phyloP scores from a whole-genome alignment of 2,113 vertebrate species.

The Phalacrocorax aristotelis region DNA sequence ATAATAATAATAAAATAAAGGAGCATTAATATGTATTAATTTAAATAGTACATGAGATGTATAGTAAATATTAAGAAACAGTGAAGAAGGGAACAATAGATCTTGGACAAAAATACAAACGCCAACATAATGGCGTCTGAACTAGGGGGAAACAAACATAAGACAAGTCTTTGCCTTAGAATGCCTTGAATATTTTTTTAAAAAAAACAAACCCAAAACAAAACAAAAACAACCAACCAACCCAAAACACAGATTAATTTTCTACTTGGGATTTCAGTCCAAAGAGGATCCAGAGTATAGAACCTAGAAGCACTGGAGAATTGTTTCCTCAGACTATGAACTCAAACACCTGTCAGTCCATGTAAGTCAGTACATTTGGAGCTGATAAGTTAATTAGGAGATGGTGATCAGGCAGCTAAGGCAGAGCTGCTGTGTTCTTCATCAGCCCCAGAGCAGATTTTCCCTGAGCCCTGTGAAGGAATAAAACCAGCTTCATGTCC shows the following conservation, averaged over 20 bases:
- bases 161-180: neutral
- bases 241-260: rapidly evolving
- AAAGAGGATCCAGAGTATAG: neutral
- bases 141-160: neutral
- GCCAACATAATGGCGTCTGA: neutral
- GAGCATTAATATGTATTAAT: neutral
- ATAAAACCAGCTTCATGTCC: neutral
- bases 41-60: neutral
- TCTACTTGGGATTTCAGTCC: neutral
- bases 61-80: neutral
- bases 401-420: neutral
- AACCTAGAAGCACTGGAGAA: neutral
- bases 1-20: neutral
- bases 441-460: neutral
- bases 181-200: neutral
- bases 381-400: neutral
- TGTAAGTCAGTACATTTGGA: neutral
- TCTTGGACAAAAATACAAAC: neutral
- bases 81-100: rapidly evolving
- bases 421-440: neutral
- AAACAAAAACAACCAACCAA: no score
- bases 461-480: neutral
- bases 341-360: neutral
- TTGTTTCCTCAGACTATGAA: neutral
- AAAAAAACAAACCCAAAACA: neutral